phyloP scores from a whole-genome alignment of 2,888 invertebrate genomes.

The Metopia argyrocephala region DNA sequence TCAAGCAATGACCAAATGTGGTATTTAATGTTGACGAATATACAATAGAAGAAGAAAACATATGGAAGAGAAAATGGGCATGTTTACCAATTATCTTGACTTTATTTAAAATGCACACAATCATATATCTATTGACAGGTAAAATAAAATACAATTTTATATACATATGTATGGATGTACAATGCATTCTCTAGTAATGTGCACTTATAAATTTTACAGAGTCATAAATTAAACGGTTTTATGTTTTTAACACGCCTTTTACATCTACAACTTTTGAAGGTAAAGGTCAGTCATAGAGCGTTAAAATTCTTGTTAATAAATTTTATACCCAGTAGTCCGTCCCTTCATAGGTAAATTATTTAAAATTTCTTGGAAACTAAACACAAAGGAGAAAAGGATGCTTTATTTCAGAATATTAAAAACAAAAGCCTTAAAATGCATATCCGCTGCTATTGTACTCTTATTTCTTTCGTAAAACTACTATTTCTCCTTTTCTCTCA shows the following conservation, averaged over 20 bases:
- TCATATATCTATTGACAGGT: too few relatives aligned
- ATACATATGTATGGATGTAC: constrained; percentile 4
- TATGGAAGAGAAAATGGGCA: constrained; percentile 24
- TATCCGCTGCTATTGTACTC: constrained; percentile 43
- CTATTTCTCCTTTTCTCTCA: too few relatives aligned
- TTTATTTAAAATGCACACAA: constrained; percentile 22
- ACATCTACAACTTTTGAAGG: constrained; percentile 35
- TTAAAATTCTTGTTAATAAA: constrained; percentile 7
- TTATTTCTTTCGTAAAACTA: too few relatives aligned
- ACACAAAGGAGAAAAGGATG: constrained; percentile 43
- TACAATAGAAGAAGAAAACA: too few relatives aligned
- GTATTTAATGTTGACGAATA: constrained; percentile 8
- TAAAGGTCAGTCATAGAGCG: constrained; percentile 26
- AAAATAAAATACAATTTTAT: neutral
- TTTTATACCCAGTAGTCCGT: too few relatives aligned
- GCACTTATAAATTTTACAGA: neutral
- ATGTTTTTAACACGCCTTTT: constrained; percentile 66
- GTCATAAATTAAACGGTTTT: constrained; percentile 74
- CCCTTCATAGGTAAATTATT: constrained; percentile 26
- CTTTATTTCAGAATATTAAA: constrained; percentile 21
- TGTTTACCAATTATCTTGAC: constrained; percentile 53
- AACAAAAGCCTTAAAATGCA: neutral
- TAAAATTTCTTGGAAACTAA: constrained; percentile 45
- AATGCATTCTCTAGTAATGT: neutral
- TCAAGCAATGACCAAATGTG: too few relatives aligned